These are phyloP conservation scores for Tipula confusa DNA, from an alignment of 2,888 invertebrate species.

Conservation along the genomic window DNA sequence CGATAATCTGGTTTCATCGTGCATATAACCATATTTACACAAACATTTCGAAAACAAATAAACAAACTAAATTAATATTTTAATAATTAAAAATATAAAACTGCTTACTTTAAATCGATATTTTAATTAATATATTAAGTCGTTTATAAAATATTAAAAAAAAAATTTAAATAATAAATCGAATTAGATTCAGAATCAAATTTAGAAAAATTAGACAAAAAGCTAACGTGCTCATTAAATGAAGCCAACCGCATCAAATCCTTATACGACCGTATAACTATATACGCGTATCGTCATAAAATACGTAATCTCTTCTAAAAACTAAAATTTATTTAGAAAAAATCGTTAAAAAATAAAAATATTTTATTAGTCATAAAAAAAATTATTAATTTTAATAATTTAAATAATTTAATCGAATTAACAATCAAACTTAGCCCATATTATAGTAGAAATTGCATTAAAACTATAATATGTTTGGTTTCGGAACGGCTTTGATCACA, in stretches of 20 bases:
- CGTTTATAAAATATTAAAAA: too few species aligned
- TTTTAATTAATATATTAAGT: too few species aligned
- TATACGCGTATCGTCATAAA: neutral
- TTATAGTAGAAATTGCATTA: neutral
- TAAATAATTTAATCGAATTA: neutral
- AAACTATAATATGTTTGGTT: neutral
- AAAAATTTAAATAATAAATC: too few species aligned
- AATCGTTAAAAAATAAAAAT: neutral
- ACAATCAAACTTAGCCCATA: neutral
- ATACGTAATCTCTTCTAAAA: neutral
- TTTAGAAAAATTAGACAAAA: too few species aligned
- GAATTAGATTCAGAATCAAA: too few species aligned
- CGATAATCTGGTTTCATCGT: neutral
- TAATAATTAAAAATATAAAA: too few species aligned
- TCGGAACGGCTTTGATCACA: neutral
- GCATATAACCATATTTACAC: neutral
- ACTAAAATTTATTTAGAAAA: neutral
- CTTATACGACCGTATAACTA: neutral
- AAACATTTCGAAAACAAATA: neutral
- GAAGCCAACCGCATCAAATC: neutral
- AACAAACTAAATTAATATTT: neutral
- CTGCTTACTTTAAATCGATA: too few species aligned
- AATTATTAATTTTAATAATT: neutral
- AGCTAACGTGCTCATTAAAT: neutral
- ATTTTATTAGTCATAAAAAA: conserved; percentile 6